A percentile compares a stretch with the other conserved stretches of the same genome.
phyloP scores from a whole-genome alignment of 2,113 vertebrate species.

The Uria aalge region DNA sequence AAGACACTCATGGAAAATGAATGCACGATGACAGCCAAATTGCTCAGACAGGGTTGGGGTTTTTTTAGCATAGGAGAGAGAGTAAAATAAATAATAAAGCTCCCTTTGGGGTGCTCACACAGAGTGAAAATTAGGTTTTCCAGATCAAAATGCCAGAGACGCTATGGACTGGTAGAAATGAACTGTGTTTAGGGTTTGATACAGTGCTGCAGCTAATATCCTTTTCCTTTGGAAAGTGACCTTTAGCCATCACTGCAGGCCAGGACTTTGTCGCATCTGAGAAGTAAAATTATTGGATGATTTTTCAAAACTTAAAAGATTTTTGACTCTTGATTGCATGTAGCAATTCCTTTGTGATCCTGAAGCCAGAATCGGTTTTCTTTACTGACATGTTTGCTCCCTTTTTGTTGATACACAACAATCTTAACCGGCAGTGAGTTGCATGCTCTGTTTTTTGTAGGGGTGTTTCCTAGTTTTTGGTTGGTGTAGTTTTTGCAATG shows the following conservation, averaged over 20 bases:
- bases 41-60: neutral
- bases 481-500: neutral
- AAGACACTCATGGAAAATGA: neutral
- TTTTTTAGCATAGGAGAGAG: neutral
- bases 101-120: neutral
- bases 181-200: neutral
- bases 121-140: conserved; percentile 29
- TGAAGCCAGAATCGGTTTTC: neutral
- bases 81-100: neutral
- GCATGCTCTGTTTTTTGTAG: neutral
- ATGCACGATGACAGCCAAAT: neutral
- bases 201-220: neutral
- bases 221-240: neutral
- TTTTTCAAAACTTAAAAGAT: neutral
- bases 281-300: neutral
- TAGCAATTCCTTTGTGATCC: neutral
- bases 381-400: neutral
- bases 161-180: neutral
- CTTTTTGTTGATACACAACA: neutral
- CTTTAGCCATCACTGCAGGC: neutral
- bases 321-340: neutral
- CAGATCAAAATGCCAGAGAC: neutral
- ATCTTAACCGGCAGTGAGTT: neutral
- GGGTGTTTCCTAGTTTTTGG: neutral
- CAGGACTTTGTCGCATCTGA: neutral